Conservation (phyloP, 2,797 vertebrate species). For the Rhabdophis nuchalis region DNA sequence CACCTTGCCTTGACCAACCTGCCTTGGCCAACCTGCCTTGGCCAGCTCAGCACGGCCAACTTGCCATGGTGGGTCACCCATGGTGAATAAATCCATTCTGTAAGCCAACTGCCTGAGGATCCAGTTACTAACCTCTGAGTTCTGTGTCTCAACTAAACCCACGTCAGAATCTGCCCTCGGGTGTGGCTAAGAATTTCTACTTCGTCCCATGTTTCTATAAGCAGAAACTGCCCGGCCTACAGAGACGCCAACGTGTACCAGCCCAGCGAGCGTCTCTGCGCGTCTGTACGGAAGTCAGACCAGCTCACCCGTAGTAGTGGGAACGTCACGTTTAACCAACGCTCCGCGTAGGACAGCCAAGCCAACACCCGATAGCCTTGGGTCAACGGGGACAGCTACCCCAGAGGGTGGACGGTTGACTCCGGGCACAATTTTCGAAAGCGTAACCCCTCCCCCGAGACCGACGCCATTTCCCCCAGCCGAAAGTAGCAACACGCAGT, state of each 20-base stretch:
- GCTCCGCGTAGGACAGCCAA: not conserved
- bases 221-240: not conserved
- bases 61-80: too few species aligned
- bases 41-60: not conserved
- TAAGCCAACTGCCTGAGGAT: not conserved
- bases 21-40: too few species aligned
- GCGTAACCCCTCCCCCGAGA: too few species aligned
- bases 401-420: not conserved
- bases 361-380: not conserved
- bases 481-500: not conserved
- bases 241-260: not conserved
- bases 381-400: too few species aligned
- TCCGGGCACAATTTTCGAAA: not conserved
- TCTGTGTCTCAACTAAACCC: not conserved
- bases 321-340: too few species aligned
- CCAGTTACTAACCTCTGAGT: not conserved
- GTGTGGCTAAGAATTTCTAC: not conserved
- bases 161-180: not conserved
- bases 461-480: not conserved
- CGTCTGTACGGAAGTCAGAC: not conserved
- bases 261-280: not conserved
- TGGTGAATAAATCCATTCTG: too few species aligned
- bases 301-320: not conserved
- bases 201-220: constrained; percentile 6
- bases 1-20: too few species aligned